These are phyloP conservation scores for Sciurus vulgaris DNA, from an alignment of 2,797 vertebrate genomes.

Conservation along the genomic window DNA sequence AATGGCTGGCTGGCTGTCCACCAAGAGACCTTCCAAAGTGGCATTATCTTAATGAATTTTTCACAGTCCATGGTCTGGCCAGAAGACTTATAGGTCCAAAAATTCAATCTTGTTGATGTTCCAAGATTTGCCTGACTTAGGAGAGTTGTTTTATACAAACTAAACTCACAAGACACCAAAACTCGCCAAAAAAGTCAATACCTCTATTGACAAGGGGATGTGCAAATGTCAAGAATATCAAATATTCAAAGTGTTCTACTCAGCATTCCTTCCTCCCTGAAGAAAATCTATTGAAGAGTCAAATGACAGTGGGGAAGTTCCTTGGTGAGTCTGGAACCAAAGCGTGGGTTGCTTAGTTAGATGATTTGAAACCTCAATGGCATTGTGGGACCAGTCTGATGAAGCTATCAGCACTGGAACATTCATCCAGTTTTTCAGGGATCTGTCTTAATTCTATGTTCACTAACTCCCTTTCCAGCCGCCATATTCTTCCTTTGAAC, in stretches of 20 bases:
- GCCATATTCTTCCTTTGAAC: neutral
- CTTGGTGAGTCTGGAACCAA: conserved; percentile 46
- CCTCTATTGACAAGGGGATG: neutral
- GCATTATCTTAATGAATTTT: conserved; percentile 86
- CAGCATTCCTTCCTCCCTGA: neutral
- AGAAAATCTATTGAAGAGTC: conserved; percentile 15
- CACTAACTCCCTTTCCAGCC: neutral
- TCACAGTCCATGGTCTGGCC: conserved; percentile 80
- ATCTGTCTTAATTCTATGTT: neutral
- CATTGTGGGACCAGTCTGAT: neutral
- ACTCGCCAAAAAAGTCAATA: conserved; percentile 51
- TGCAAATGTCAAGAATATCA: neutral
- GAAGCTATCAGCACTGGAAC: neutral
- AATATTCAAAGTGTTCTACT: conserved; percentile 30
- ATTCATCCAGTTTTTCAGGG: neutral
- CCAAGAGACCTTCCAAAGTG: conserved; percentile 82
- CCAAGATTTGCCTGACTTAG: conserved; percentile 73
- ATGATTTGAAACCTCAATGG: conserved; percentile 9
- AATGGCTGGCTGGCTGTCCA: conserved; percentile 80
- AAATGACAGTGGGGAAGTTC: conserved; percentile 45
- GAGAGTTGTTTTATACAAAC: conserved; percentile 36
- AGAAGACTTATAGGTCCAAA: conserved; percentile 79
- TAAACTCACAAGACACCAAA: conserved; percentile 65
- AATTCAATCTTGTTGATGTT: conserved; percentile 74
- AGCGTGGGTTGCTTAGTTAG: neutral